Percentiles rank a stretch among this genome's conserved stretches.
phyloP scores from a whole-genome alignment of 2,888 invertebrate species.

The Pantelozetes paolii region DNA sequence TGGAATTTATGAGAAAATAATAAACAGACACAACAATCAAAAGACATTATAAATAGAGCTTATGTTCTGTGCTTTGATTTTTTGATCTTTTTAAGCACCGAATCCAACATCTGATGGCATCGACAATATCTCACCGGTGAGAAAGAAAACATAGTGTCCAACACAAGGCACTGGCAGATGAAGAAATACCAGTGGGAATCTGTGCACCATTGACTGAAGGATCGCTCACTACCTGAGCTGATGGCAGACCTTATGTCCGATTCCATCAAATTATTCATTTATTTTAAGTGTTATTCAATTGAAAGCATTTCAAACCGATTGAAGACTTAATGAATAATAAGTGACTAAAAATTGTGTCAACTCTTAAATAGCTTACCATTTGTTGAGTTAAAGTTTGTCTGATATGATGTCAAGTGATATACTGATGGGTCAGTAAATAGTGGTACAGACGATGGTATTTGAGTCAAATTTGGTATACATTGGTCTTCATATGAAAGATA shows the following conservation, averaged over 20 bases:
- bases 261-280: not conserved
- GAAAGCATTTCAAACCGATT: not conserved
- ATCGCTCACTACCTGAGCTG: conserved; percentile 14
- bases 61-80: not conserved
- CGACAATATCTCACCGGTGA: conserved; percentile 28
- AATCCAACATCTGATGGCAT: conserved; percentile 22
- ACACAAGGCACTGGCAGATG: conserved; percentile 10
- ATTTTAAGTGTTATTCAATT: too few relatives aligned
- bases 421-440: conserved; percentile 24
- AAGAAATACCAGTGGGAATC: conserved; percentile 27
- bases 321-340: not conserved
- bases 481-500: conserved; percentile 15
- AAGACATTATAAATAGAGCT: conserved; percentile 28
- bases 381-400: not conserved
- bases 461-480: conserved; percentile 5
- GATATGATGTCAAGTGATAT: conserved; percentile 31
- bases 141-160: conserved; percentile 30
- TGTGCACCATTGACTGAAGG: not conserved
- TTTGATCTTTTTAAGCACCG: not conserved
- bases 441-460: conserved; percentile 24
- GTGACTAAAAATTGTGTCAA: not conserved
- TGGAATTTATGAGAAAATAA: conserved; percentile 24
- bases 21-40: conserved; percentile 1
- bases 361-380: conserved; percentile 12
- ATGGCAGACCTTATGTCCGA: not conserved